phyloP scores from a whole-genome alignment of 2,797 vertebrate genomes.

The Podarcis lilfordi region DNA sequence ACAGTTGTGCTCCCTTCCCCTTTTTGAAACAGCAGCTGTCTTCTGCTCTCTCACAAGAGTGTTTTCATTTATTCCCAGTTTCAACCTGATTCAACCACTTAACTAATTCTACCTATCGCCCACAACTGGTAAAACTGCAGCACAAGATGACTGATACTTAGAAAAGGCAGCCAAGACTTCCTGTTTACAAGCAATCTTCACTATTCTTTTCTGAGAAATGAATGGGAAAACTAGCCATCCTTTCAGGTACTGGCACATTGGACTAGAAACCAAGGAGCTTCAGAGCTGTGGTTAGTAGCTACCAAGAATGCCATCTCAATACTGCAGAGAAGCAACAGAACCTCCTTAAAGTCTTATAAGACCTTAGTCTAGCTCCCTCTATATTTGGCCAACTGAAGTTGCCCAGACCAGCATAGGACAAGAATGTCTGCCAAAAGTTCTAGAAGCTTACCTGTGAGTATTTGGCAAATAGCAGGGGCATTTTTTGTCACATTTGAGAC shows the following conservation, averaged over 20 bases:
- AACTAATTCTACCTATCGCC: not conserved
- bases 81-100: not conserved
- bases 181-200: not conserved
- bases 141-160: not conserved
- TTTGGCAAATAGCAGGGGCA: constrained; percentile 88
- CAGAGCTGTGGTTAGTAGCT: not conserved
- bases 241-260: not conserved
- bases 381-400: not conserved
- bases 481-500: constrained; percentile 86
- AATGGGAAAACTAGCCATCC: not conserved
- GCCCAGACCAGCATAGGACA: not conserved
- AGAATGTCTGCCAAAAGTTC: not conserved
- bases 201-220: not conserved
- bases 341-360: not conserved
- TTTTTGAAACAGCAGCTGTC: not conserved
- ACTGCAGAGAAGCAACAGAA: not conserved
- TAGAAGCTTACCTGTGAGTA: constrained; percentile 84
- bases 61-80: not conserved
- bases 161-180: not conserved
- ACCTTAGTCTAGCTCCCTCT: not conserved
- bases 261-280: not conserved
- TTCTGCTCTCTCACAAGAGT: not conserved
- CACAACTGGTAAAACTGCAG: not conserved
- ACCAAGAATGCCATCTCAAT: not conserved
- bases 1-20: not conserved